Evolutionary conservation across 1,140 invertebrate species (phyloP).

Genomic region (Cotesia typhae): DNA sequence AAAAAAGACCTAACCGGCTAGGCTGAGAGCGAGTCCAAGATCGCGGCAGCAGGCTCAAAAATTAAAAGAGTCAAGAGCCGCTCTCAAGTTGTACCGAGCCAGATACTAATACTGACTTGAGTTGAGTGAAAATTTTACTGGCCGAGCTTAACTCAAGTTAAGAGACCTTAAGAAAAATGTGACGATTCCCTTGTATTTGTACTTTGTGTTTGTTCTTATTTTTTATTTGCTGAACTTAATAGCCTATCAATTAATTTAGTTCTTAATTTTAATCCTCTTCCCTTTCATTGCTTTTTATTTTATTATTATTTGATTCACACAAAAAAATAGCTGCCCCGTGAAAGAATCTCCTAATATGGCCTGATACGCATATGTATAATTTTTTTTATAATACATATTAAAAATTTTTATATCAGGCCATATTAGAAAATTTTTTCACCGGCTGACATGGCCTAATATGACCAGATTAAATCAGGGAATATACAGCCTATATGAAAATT

Average conservation of each 20-base stretch:
- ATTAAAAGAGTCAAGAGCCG: background rate
- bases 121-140: slow-evolving; percentile 21
- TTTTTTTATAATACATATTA: no score
- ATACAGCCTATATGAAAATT: no score
- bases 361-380: no score
- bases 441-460: no score
- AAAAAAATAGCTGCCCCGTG: no score
- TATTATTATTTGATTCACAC: no score
- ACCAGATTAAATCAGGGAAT: no score
- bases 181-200: slow-evolving; percentile 17
- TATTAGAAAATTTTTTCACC: no score
- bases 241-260: background rate
- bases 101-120: background rate
- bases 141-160: background rate
- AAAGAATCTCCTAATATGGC: no score
- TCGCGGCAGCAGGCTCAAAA: slow-evolving; percentile 1
- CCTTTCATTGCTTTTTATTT: no score
- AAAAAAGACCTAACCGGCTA: slow-evolving; percentile 44
- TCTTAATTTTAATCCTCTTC: background rate
- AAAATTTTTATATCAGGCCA: no score
- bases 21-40: slow-evolving; percentile 36
- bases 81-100: no score
- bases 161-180: slow-evolving; percentile 14
- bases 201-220: background rate
- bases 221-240: background rate